phyloP scores from a whole-genome alignment of 2,888 invertebrate genomes.

The Amphipoea lucens region DNA sequence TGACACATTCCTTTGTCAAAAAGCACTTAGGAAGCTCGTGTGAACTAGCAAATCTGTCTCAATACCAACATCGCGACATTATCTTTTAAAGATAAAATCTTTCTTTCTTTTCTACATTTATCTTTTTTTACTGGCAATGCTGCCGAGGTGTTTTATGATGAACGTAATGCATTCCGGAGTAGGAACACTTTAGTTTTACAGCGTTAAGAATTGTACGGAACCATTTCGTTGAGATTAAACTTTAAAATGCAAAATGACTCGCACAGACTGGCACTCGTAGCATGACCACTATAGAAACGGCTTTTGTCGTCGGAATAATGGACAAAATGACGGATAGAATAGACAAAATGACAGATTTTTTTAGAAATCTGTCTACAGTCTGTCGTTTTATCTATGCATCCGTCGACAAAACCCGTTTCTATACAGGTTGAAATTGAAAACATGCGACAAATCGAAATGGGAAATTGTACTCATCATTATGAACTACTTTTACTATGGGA shows the following conservation, averaged over 20 bases:
- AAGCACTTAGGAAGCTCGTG: constrained; percentile 37
- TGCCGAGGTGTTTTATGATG: constrained; percentile 30
- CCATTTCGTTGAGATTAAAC: constrained; percentile 33
- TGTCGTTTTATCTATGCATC: too few species aligned
- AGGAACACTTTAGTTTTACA: constrained; percentile 30
- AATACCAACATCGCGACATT: constrained; percentile 8
- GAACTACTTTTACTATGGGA: too few species aligned
- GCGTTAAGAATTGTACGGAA: constrained; percentile 7
- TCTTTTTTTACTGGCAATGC: constrained; percentile 17
- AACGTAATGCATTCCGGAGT: constrained; percentile 48
- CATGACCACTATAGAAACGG: too few species aligned
- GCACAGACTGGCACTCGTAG: neutral
- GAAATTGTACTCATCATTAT: too few species aligned
- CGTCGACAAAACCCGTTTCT: too few species aligned
- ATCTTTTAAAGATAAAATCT: constrained; percentile 39
- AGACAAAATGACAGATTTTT: too few species aligned
- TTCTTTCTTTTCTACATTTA: constrained; percentile 22
- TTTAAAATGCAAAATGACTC: constrained; percentile 12
- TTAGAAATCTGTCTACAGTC: too few species aligned
- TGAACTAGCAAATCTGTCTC: constrained; percentile 25
- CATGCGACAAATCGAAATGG: too few species aligned
- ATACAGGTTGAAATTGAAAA: too few species aligned
- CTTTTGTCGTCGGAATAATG: too few species aligned
- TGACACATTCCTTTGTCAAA: constrained; percentile 40
- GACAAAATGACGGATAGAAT: too few species aligned